Evolutionary conservation across 1,140 invertebrate genomes (phyloP).

Genomic region (Centruroides sculpturatus): DNA sequence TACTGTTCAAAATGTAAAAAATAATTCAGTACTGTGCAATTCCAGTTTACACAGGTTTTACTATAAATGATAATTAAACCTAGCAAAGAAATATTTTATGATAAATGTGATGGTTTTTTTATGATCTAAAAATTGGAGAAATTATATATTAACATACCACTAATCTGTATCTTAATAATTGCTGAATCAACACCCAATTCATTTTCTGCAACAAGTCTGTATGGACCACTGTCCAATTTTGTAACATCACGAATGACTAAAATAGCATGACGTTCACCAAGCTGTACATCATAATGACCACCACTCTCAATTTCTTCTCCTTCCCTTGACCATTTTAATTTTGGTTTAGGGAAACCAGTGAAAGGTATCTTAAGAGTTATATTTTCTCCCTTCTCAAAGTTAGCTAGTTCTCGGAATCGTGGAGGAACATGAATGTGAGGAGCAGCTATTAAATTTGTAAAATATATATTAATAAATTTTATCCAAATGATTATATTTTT

Average conservation of each 20-base stretch:
- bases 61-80: too few species aligned
- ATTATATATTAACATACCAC: constrained; percentile 1
- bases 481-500: not conserved
- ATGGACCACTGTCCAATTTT: constrained; percentile 85
- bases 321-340: constrained; percentile 84
- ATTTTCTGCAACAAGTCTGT: constrained; percentile 88
- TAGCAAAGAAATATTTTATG: too few species aligned
- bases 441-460: constrained; percentile 36
- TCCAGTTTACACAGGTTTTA: too few species aligned
- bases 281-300: constrained; percentile 70
- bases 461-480: not conserved
- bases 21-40: too few species aligned
- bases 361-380: constrained; percentile 96
- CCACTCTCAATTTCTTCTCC: constrained; percentile 87
- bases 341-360: constrained; percentile 90
- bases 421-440: constrained; percentile 96
- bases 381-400: constrained; percentile 96
- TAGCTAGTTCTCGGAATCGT: constrained; percentile 86
- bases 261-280: constrained; percentile 59
- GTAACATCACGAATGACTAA: constrained; percentile 86
- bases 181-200: constrained; percentile 87
- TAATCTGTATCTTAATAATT: constrained; percentile 86
- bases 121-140: too few species aligned
- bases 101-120: too few species aligned
- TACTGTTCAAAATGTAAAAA: too few species aligned